Conservation (phyloP, 2,797 vertebrate genomes). For the Chaunax sp. region DNA sequence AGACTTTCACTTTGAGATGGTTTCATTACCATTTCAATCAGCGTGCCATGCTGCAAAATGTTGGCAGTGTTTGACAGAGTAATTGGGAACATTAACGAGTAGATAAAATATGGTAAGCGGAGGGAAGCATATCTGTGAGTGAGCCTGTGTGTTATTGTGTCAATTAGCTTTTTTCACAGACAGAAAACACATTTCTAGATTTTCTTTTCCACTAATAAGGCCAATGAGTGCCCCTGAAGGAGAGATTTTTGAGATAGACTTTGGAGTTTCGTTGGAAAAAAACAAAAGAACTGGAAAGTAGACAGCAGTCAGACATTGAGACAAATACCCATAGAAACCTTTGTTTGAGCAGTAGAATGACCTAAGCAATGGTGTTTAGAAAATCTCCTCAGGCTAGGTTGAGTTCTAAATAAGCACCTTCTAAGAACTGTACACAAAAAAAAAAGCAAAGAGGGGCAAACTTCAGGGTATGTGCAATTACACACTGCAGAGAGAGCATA, state of each 20-base stretch:
- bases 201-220: conserved; percentile 54
- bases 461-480: conserved; percentile 66
- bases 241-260: conserved; percentile 41
- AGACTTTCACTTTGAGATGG: conserved; percentile 78
- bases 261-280: conserved; percentile 61
- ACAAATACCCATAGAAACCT: conserved; percentile 61
- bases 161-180: conserved; percentile 51
- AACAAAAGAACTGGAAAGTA: conserved; percentile 69
- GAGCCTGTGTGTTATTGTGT: conserved; percentile 33
- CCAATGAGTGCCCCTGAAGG: conserved; percentile 44
- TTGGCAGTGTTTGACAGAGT: conserved; percentile 77
- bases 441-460: conserved; percentile 54
- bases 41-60: conserved; percentile 61
- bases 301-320: conserved; percentile 69
- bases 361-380: conserved; percentile 55
- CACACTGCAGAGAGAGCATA: conserved; percentile 52
- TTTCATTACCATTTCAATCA: conserved; percentile 84
- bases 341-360: conserved; percentile 64
- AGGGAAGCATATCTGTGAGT: conserved; percentile 39
- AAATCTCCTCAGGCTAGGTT: conserved; percentile 63
- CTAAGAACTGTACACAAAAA: conserved; percentile 62
- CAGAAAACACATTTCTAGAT: conserved; percentile 39
- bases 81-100: conserved; percentile 82
- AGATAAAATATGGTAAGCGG: conserved; percentile 74
- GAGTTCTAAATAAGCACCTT: conserved; percentile 72